These are phyloP conservation scores for Rhorus exstirpatorius DNA, from an alignment of 2,888 invertebrate species.

Conservation along the genomic window DNA sequence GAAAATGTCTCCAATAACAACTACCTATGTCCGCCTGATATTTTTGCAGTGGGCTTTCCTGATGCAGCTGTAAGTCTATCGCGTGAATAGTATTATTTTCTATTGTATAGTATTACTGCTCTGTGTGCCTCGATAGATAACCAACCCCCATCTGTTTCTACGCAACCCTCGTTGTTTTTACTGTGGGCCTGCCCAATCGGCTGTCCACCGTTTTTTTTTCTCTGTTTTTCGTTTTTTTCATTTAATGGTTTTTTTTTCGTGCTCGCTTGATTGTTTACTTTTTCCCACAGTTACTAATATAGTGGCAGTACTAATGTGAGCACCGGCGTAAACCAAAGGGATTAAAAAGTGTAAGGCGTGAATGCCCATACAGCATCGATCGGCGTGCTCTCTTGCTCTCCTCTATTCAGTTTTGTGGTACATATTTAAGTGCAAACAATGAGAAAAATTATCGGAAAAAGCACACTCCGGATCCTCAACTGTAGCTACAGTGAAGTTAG, in stretches of 20 bases:
- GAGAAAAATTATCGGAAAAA: slow-evolving; percentile 52
- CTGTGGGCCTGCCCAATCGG: slow-evolving; percentile 59
- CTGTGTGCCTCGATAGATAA: slow-evolving; percentile 43
- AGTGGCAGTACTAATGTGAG: not conserved
- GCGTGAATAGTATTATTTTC: slow-evolving; percentile 20
- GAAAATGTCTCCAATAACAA: slow-evolving; percentile 37
- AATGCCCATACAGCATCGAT: slow-evolving; percentile 27
- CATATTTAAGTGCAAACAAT: slow-evolving; percentile 47
- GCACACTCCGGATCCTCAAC: slow-evolving; percentile 6
- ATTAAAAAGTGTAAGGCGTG: slow-evolving; percentile 49
- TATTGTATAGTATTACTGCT: slow-evolving; percentile 50
- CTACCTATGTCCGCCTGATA: slow-evolving; percentile 7
- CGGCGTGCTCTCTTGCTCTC: slow-evolving; percentile 13
- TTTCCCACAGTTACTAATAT: slow-evolving; percentile 9
- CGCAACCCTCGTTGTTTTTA: slow-evolving; percentile 52
- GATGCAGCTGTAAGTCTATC: slow-evolving; percentile 12
- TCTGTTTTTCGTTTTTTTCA: slow-evolving; percentile 20
- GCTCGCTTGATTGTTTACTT: slow-evolving; percentile 19
- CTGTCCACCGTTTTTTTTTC: slow-evolving; percentile 42
- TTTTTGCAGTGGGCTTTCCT: slow-evolving; percentile 4
- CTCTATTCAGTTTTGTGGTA: slow-evolving; percentile 20
- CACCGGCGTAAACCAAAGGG: slow-evolving; percentile 36
- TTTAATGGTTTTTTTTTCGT: slow-evolving; percentile 45
- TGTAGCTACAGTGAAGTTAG: not conserved
- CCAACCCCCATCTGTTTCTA: slow-evolving; percentile 54